Evolutionary conservation across 2,888 invertebrate genomes (phyloP).

Genomic region (Prosopocoilus inquinatus): DNA sequence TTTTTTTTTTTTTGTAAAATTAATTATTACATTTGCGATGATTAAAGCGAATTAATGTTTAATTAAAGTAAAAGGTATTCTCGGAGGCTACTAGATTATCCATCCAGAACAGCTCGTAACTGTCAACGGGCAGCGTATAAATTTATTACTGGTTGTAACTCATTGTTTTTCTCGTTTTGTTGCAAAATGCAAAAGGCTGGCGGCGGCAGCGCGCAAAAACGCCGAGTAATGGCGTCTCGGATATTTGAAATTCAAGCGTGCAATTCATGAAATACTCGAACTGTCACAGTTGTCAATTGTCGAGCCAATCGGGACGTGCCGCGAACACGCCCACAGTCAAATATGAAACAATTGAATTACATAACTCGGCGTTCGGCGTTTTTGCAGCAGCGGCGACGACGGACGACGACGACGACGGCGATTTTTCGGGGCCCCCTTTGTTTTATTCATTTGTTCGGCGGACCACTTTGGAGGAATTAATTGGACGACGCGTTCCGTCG

Average conservation of each 20-base stretch:
- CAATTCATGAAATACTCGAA: constrained; percentile 37
- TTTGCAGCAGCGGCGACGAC: constrained; percentile 15
- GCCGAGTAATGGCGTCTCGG: constrained; percentile 35
- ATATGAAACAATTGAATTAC: constrained; percentile 41
- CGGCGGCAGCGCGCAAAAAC: constrained; percentile 21
- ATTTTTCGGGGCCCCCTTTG: constrained; percentile 15
- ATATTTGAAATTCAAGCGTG: constrained; percentile 39
- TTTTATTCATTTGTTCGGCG: constrained; percentile 5
- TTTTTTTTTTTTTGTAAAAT: not conserved
- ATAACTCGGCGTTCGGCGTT: not conserved
- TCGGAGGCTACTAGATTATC: constrained; percentile 2
- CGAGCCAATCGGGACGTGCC: constrained; percentile 36
- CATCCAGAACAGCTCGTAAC: constrained; percentile 2
- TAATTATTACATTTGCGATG: not conserved
- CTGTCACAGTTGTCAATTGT: constrained; percentile 37
- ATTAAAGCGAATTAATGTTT: constrained; percentile 1
- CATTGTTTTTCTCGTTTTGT: constrained; percentile 6
- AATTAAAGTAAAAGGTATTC: constrained; percentile 2
- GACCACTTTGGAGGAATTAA: not conserved
- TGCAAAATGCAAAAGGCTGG: constrained; percentile 5
- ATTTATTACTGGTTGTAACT: constrained; percentile 5
- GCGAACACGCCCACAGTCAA: constrained; percentile 39
- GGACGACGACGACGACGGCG: constrained; percentile 15
- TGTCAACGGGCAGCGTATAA: constrained; percentile 2
- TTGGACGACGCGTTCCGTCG: too few species aligned